Percentiles rank a stretch among this genome's conserved stretches.
phyloP scores from a whole-genome alignment of 2,797 vertebrate species.

The Spinus pinus region DNA sequence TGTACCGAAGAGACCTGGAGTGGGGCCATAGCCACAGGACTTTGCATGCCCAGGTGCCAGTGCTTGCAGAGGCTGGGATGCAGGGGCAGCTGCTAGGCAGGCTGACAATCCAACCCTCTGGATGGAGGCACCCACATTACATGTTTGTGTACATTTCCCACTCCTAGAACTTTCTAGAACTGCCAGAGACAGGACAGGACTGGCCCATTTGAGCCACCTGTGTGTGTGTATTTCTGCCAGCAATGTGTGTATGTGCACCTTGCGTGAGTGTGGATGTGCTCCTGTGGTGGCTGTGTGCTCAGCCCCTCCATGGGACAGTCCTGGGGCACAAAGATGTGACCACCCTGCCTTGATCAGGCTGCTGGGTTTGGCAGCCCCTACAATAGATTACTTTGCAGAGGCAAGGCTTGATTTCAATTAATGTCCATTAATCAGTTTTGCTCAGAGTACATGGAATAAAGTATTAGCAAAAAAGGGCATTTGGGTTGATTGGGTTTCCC shows the following conservation, averaged over 20 bases:
- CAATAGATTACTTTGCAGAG: not conserved
- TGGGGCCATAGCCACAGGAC: not conserved
- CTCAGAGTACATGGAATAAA: not conserved
- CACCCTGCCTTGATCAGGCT: rapidly evolving
- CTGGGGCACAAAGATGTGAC: not conserved
- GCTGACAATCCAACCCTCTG: not conserved
- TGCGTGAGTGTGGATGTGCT: too few species aligned
- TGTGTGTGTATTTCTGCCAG: not conserved
- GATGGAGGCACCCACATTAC: not conserved
- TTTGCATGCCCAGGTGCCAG: not conserved
- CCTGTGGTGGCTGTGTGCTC: not conserved
- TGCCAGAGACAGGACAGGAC: not conserved
- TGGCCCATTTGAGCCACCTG: not conserved
- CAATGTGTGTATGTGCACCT: rapidly evolving
- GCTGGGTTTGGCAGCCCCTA: not conserved
- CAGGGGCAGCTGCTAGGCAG: not conserved
- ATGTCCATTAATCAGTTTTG: not conserved
- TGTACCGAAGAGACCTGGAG: not conserved
- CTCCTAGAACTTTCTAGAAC: not conserved
- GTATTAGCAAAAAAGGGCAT: not conserved
- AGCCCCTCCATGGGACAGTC: rapidly evolving
- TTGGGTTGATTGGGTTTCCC: not conserved
- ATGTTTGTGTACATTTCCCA: not conserved
- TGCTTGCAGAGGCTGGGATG: not conserved
- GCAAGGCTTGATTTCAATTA: not conserved